Evolutionary conservation across 2,888 invertebrate genomes (phyloP).

Genomic region (Drosophila mettleri): DNA sequence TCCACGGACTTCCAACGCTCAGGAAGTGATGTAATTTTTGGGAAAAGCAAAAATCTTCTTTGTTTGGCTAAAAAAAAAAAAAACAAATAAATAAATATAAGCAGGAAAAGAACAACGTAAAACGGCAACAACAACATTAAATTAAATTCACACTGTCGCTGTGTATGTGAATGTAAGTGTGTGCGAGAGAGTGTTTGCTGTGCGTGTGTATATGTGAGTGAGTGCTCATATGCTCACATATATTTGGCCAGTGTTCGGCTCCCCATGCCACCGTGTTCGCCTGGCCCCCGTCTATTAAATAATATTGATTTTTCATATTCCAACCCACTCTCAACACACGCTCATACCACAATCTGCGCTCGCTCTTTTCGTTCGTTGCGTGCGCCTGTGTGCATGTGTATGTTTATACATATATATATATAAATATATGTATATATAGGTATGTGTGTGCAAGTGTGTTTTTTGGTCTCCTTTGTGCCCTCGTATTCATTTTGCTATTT

Average conservation of each 20-base stretch:
- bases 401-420: too few species aligned
- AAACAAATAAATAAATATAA: slow-evolving; percentile 63
- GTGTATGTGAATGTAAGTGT: slow-evolving; percentile 12
- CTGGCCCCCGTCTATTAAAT: slow-evolving; percentile 68
- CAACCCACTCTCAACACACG: slow-evolving; percentile 54
- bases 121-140: slow-evolving; percentile 65
- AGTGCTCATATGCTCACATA: slow-evolving; percentile 42
- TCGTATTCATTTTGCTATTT: slow-evolving; percentile 63
- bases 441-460: slow-evolving; percentile 45
- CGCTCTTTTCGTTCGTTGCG: slow-evolving; percentile 52
- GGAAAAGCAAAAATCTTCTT: slow-evolving; percentile 61
- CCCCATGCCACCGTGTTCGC: slow-evolving; percentile 21
- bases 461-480: slow-evolving; percentile 66
- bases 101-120: slow-evolving; percentile 68
- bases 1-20: slow-evolving; percentile 26
- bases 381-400: slow-evolving; percentile 42
- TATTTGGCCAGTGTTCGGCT: slow-evolving; percentile 52
- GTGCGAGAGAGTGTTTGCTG: slow-evolving; percentile 43
- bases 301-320: slow-evolving; percentile 81
- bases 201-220: slow-evolving; percentile 42
- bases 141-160: slow-evolving; percentile 50
- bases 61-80: slow-evolving; percentile 57
- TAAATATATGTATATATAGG: slow-evolving; percentile 10
- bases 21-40: slow-evolving; percentile 68
- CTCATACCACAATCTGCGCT: slow-evolving; percentile 52